These are phyloP conservation scores for Selenia dentaria DNA, from an alignment of 2,888 invertebrate species.

Conservation along the genomic window DNA sequence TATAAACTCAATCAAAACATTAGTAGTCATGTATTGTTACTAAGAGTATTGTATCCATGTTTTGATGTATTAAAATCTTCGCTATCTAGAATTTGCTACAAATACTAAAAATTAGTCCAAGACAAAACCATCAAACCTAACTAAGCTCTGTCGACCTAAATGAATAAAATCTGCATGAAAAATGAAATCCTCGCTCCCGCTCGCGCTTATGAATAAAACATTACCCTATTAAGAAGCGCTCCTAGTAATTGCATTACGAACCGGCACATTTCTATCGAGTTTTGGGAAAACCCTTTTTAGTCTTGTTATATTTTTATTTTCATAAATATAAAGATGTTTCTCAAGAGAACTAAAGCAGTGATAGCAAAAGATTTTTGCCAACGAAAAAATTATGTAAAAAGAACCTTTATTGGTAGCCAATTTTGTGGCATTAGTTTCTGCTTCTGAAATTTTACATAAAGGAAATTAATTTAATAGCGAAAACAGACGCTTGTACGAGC, in stretches of 20 bases:
- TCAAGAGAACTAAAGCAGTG: background rate
- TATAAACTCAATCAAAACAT: no score
- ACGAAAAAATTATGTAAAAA: no score
- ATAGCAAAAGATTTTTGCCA: no score
- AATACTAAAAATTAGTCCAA: background rate
- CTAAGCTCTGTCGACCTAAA: slow-evolving; percentile 13
- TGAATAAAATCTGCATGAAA: slow-evolving; percentile 19
- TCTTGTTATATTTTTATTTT: slow-evolving; percentile 18
- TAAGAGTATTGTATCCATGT: no score
- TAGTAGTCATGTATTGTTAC: no score
- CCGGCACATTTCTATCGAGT: slow-evolving; percentile 56
- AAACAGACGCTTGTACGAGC: no score
- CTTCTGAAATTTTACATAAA: no score
- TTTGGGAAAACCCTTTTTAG: slow-evolving; percentile 48
- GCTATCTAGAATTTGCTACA: background rate
- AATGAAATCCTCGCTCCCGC: slow-evolving; percentile 30
- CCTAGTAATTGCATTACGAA: slow-evolving; percentile 60
- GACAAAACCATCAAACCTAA: slow-evolving; percentile 4
- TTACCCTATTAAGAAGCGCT: slow-evolving; percentile 30
- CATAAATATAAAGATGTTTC: background rate
- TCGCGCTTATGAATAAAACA: slow-evolving; percentile 30
- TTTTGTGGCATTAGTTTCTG: no score
- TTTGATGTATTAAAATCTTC: no score
- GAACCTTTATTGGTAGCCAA: no score
- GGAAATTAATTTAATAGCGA: no score